Conservation (phyloP, 2,888 invertebrate genomes). For the Torymus tubicola region DNA sequence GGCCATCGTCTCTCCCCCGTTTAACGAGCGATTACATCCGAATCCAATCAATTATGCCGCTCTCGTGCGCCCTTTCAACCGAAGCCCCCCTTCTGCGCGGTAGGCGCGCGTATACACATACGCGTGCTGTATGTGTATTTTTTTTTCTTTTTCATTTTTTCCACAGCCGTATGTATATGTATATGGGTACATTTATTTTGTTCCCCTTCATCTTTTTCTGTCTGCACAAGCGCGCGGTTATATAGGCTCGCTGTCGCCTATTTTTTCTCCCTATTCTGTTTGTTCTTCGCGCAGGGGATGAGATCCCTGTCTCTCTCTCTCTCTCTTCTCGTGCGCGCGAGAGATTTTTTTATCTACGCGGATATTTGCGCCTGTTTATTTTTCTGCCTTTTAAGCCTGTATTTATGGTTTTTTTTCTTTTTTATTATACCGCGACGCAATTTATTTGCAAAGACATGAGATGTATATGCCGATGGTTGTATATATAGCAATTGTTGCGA, state of each 20-base stretch:
- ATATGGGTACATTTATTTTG: background rate
- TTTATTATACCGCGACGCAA: background rate
- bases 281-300: background rate
- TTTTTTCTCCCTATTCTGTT: background rate
- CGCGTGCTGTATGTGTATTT: background rate
- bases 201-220: constrained; percentile 34
- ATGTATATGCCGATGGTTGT: no score
- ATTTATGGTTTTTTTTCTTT: background rate
- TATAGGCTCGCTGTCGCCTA: background rate
- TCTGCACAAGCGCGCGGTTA: background rate
- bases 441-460: no score
- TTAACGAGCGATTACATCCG: constrained; percentile 57
- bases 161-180: background rate
- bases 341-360: background rate
- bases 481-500: no score
- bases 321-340: background rate
- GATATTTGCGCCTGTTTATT: constrained; percentile 4
- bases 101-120: background rate
- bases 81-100: background rate
- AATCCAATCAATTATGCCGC: constrained; percentile 58
- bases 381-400: background rate
- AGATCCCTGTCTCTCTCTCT: background rate
- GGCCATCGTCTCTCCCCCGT: constrained; percentile 16
- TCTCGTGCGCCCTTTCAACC: constrained; percentile 46
- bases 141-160: constrained; percentile 2